These are phyloP conservation scores for Cuculus canorus DNA, from an alignment of 2,797 vertebrate genomes.

Conservation along the genomic window DNA sequence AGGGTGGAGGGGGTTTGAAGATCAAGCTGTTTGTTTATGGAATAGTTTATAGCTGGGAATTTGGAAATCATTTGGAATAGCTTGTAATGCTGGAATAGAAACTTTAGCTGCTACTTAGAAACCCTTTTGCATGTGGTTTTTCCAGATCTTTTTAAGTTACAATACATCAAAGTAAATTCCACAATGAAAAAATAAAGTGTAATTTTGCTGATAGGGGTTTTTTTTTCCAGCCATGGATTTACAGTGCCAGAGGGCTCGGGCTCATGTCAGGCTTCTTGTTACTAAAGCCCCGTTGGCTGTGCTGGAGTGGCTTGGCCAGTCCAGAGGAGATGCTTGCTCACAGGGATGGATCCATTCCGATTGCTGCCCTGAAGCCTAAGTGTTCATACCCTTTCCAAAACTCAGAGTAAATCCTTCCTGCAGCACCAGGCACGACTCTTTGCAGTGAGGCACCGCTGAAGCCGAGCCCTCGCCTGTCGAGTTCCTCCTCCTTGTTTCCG, in stretches of 20 bases:
- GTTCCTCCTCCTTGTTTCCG: background rate
- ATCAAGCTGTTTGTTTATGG: slow-evolving; percentile 6
- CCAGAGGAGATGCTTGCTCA: background rate
- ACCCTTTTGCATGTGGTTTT: slow-evolving; percentile 83
- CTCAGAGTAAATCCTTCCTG: background rate
- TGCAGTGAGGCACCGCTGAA: background rate
- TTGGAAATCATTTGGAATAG: slow-evolving; percentile 2
- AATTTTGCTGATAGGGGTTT: slow-evolving; percentile 80
- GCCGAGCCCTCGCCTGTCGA: accelerated
- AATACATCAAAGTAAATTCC: slow-evolving; percentile 74
- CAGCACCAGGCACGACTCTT: background rate
- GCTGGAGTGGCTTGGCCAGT: background rate
- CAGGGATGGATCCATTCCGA: accelerated
- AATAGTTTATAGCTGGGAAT: slow-evolving; percentile 13
- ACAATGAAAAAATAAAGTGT: slow-evolving; percentile 74
- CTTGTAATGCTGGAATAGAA: slow-evolving; percentile 57
- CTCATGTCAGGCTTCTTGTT: accelerated
- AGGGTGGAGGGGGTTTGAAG: slow-evolving; percentile 24
- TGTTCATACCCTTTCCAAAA: background rate
- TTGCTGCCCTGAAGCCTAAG: background rate
- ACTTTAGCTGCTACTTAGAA: slow-evolving; percentile 78
- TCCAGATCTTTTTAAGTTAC: slow-evolving; percentile 78
- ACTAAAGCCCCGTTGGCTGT: background rate
- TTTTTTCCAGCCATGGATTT: slow-evolving; percentile 74
- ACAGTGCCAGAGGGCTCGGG: background rate